Evolutionary conservation across 2,888 invertebrate species (phyloP).

Genomic region (Caenorhabditis drosophilae): DNA sequence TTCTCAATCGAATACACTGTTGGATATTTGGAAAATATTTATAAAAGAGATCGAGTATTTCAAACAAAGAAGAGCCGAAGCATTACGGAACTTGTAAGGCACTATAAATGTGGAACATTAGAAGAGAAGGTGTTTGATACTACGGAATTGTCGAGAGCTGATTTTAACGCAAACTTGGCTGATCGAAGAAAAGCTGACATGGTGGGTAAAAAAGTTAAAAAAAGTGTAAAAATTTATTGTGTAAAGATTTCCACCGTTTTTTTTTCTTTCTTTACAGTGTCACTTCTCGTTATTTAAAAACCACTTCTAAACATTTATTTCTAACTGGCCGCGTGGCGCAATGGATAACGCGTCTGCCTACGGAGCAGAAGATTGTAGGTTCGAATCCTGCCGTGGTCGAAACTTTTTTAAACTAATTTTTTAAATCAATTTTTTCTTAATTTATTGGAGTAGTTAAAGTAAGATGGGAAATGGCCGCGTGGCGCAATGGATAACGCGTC

Average conservation of each 20-base stretch:
- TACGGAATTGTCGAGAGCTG: conserved; percentile 15
- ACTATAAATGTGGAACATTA: conserved; percentile 55
- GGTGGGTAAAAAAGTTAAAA: conserved; percentile 9
- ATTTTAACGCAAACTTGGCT: conserved; percentile 6
- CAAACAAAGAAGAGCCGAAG: conserved; percentile 14
- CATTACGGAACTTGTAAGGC: conserved; percentile 23
- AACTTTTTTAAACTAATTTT: no score
- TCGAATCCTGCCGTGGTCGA: conserved; percentile 68
- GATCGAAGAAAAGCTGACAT: conserved; percentile 22
- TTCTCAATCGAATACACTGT: conserved; percentile 63
- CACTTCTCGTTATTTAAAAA: neutral
- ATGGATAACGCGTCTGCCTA: conserved; percentile 68
- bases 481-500: conserved; percentile 69
- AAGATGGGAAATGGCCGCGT: conserved; percentile 50
- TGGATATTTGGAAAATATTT: conserved; percentile 48
- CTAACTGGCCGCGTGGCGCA: conserved; percentile 45
- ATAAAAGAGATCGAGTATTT: conserved; percentile 4
- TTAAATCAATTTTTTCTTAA: neutral
- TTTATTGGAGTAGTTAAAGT: conserved; percentile 13
- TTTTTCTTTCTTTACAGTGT: no score
- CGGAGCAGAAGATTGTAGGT: conserved; percentile 70
- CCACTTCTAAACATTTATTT: no score
- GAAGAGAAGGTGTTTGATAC: conserved; percentile 43
- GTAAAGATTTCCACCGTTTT: no score
- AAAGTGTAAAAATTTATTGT: no score